Evolutionary conservation across 2,888 invertebrate genomes (phyloP), one percentile per base, ranked within the genome.

Genomic region (Osmoderma eremita): DNA sequence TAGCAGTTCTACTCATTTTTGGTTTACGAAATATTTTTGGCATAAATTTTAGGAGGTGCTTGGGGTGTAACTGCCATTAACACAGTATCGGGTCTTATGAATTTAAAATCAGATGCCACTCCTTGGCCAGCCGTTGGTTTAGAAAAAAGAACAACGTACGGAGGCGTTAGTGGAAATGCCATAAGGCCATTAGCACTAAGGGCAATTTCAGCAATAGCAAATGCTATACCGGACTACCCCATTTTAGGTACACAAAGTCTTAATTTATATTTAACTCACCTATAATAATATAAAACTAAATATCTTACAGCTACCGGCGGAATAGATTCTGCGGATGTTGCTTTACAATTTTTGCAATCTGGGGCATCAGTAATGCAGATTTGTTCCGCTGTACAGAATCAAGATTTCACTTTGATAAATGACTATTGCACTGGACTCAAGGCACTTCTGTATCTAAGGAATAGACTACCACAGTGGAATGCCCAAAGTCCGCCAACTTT

Each of bases 11-110:
- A 22, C 42, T 20, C 2, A 66, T 20, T 15, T 10, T 10, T 24
- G 54, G 17, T 24, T 24, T 24, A 4, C 3, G 30, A 30, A 6
- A 42, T n/a, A 24, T 18, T 49, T 42, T 22, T 8, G 2, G 1
- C 38, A 17, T 20, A 24, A 36, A 39, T 66, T 70, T 38, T 74
- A 92, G 96, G 97, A 63, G 91, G 92, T 1, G 98, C 98, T 0
- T 89, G 90, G 80, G 98, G 98, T 0, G 98, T 98, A 0, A 94
- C 98, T 0, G 97, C 98, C 0, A 98, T 98, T 65, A 99, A 99
- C 82, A 99, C 98, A 0, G 94, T 99, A 0, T 95, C 95, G 20
- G 97, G 97, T 0, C 83, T 99, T 64, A 98, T 98, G 97, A 88
- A 91, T 3, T 80, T 98, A 1, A 88, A 87, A 75, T 85, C 91